phyloP scores from a whole-genome alignment of 2,113 vertebrate species.

The Pygoscelis adeliae region DNA sequence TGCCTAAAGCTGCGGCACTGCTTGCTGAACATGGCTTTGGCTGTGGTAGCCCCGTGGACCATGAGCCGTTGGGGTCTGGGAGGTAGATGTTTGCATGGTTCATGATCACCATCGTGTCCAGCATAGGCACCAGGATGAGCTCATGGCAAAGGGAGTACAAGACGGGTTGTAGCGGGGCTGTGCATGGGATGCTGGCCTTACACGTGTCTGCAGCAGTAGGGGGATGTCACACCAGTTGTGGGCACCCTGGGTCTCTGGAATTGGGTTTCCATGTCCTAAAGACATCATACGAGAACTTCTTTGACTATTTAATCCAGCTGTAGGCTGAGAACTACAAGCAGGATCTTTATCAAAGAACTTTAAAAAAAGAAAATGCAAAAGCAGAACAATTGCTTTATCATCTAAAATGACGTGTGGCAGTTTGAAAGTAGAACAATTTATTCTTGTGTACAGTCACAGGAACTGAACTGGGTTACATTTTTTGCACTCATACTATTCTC shows the following conservation, averaged over 20 bases:
- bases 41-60: not conserved
- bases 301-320: accelerated
- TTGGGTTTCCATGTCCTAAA: not conserved
- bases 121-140: not conserved
- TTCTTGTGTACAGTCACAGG: not conserved
- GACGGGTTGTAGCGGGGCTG: accelerated
- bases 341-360: not conserved
- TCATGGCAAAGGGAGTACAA: not conserved
- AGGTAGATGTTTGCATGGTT: accelerated
- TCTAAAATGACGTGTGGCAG: not conserved
- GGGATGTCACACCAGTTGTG: not conserved
- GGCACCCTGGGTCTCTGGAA: not conserved
- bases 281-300: accelerated
- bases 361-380: not conserved
- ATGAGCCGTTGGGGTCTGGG: accelerated
- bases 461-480: not conserved
- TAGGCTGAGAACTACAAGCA: not conserved
- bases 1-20: not conserved
- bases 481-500: not conserved
- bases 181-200: not conserved
- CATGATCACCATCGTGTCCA: not conserved
- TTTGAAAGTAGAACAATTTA: not conserved
- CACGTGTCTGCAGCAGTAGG: accelerated
- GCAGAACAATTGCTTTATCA: not conserved
- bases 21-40: not conserved